Percentiles rank a stretch among this genome's conserved stretches.
phyloP scores from a whole-genome alignment of 1,140 invertebrate species.

The Brachionus angularis region DNA sequence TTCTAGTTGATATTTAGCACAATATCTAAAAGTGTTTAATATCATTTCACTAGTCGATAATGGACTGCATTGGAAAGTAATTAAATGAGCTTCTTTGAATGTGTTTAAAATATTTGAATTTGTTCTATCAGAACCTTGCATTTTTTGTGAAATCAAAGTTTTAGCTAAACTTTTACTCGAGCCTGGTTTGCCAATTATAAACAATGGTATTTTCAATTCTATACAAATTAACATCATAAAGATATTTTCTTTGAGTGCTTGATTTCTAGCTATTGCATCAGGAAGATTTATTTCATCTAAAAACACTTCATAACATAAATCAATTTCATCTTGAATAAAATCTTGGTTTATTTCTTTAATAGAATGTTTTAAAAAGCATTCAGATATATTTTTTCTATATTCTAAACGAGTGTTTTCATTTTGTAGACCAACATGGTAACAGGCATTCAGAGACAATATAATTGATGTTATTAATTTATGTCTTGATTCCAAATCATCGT shows the following conservation, averaged over 20 bases:
- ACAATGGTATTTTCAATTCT: conserved; percentile 51
- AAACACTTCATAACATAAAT: conserved; percentile 50
- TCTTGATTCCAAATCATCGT: not conserved
- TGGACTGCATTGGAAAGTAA: conserved; percentile 54
- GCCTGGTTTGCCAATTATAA: conserved; percentile 54
- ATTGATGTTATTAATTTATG: conserved; percentile 28
- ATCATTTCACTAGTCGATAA: conserved; percentile 53
- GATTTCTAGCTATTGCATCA: conserved; percentile 52
- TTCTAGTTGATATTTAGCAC: conserved; percentile 50
- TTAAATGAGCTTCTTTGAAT: conserved; percentile 49
- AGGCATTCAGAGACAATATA: conserved; percentile 45
- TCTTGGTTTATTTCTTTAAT: not conserved
- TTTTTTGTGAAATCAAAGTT: conserved; percentile 50
- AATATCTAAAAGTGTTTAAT: conserved; percentile 50
- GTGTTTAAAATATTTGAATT: conserved; percentile 47
- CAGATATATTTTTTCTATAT: conserved; percentile 45
- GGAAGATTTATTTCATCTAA: conserved; percentile 48
- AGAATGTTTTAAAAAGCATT: conserved; percentile 22
- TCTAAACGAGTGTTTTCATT: conserved; percentile 24
- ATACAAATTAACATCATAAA: conserved; percentile 55
- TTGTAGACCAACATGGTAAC: conserved; percentile 46
- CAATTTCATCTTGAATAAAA: not conserved
- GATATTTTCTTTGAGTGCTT: conserved; percentile 53
- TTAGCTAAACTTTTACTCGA: conserved; percentile 53
- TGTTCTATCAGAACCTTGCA: conserved; percentile 49